Conservation (phyloP, 2,113 vertebrate species). For the Dendrocopos noguchii region DNA sequence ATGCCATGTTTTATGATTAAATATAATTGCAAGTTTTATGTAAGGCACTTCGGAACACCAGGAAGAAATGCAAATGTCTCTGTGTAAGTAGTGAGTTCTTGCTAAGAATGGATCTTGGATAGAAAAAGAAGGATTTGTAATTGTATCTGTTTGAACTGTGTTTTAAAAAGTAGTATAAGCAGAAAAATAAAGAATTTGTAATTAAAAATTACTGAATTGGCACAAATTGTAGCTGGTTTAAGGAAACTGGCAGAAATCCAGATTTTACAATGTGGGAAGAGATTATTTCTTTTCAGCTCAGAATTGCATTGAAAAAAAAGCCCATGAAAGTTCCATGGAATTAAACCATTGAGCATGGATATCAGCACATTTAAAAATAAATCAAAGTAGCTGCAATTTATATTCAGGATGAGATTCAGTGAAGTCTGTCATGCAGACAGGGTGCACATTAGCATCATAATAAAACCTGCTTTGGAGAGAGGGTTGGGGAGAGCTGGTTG, state of each 20-base stretch:
- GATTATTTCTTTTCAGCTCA: constrained; percentile 20
- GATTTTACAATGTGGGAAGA: not conserved
- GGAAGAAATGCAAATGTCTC: not conserved
- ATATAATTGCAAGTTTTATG: not conserved
- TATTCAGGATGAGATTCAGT: not conserved
- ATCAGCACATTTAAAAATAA: not conserved
- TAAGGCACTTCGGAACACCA: not conserved
- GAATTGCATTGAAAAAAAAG: rapidly evolving
- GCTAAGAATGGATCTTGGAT: not conserved
- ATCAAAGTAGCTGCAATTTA: not conserved
- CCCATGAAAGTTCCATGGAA: not conserved
- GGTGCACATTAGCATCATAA: not conserved
- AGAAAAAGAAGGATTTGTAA: constrained; percentile 6
- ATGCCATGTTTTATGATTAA: not conserved
- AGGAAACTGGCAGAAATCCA: constrained; percentile 32
- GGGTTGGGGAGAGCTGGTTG: not conserved
- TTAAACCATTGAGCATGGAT: not conserved
- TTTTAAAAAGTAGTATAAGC: constrained; percentile 2
- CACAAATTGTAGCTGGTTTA: not conserved
- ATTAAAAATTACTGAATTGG: constrained; percentile 24
- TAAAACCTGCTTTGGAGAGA: not conserved
- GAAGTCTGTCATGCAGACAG: not conserved
- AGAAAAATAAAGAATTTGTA: constrained; percentile 25
- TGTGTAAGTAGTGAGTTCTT: not conserved
- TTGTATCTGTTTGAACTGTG: not conserved